These are phyloP conservation scores for Nephrotoma guestfalica DNA, from an alignment of 2,888 invertebrate genomes.

Conservation along the genomic window DNA sequence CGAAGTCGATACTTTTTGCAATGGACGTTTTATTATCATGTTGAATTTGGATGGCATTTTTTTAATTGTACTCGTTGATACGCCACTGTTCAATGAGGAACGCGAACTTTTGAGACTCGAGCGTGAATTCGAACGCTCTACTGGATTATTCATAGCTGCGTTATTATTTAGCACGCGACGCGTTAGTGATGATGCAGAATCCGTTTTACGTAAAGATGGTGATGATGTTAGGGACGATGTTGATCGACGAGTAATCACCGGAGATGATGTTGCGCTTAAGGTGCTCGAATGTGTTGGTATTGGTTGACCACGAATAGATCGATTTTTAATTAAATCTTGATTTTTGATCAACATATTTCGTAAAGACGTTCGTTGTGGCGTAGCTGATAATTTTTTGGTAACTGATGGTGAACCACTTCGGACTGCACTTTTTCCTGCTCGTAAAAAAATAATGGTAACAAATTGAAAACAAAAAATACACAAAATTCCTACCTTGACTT, in stretches of 20 bases:
- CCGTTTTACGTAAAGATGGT: constrained; percentile 18
- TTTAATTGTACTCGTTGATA: constrained; percentile 62
- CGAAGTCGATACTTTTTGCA: constrained; percentile 14
- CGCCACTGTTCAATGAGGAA: constrained; percentile 69
- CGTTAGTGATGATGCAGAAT: constrained; percentile 13
- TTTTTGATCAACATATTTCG: neutral
- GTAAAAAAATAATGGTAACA: neutral
- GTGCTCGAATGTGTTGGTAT: constrained; percentile 12
- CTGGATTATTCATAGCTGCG: constrained; percentile 23
- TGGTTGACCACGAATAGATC: constrained; percentile 16
- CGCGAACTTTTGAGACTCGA: constrained; percentile 69
- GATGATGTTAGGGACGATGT: constrained; percentile 29
- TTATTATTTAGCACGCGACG: constrained; percentile 24
- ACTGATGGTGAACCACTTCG: neutral
- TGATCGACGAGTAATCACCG: constrained; percentile 19
- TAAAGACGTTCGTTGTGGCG: neutral
- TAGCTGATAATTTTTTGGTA: neutral
- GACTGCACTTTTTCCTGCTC: neutral
- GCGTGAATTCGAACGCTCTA: constrained; percentile 62
- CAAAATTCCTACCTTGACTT: constrained; percentile 16
- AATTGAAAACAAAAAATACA: neutral
- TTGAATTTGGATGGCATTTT: constrained; percentile 39
- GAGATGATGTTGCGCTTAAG: neutral
- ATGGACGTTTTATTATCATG: constrained; percentile 12
- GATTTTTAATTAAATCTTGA: constrained; percentile 1